Evolutionary conservation across 2,888 invertebrate genomes (phyloP).

Genomic region (Pasiphila rectangulata): DNA sequence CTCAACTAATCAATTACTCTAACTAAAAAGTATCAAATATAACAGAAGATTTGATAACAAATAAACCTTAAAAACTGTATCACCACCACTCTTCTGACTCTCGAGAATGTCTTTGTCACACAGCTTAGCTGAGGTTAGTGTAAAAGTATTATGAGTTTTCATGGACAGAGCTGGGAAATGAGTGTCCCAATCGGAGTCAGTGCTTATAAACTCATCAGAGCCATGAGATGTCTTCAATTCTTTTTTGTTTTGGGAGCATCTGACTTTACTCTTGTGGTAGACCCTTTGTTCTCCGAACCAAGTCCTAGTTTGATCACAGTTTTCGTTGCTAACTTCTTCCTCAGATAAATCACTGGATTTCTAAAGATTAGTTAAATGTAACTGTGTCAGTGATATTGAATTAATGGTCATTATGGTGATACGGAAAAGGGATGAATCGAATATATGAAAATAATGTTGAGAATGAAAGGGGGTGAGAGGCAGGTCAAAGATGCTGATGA

Average conservation of each 20-base stretch:
- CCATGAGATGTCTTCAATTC: slow-evolving; percentile 53
- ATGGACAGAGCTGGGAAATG: slow-evolving; percentile 69
- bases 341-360: slow-evolving; percentile 65
- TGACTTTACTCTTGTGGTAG: slow-evolving; percentile 66
- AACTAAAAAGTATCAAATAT: slow-evolving; percentile 1
- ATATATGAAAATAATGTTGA: too few relatives aligned
- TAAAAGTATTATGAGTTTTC: slow-evolving; percentile 73
- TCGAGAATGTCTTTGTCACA: slow-evolving; percentile 60
- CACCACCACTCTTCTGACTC: slow-evolving; percentile 69
- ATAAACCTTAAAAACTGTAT: slow-evolving; percentile 62
- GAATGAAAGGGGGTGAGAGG: too few relatives aligned
- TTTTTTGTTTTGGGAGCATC: slow-evolving; percentile 40
- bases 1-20: too few relatives aligned
- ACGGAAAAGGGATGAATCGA: too few relatives aligned
- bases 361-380: slow-evolving; percentile 38
- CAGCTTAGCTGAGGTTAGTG: slow-evolving; percentile 61
- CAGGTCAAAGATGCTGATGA: too few relatives aligned
- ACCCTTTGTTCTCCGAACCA: slow-evolving; percentile 69
- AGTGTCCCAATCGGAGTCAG: slow-evolving; percentile 70
- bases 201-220: slow-evolving; percentile 65
- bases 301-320: slow-evolving; percentile 46
- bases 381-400: too few relatives aligned
- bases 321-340: slow-evolving; percentile 60
- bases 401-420: too few relatives aligned
- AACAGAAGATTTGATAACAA: slow-evolving; percentile 9